These are phyloP conservation scores for Miniopterus natalensis DNA, from an alignment of 2,113 vertebrate genomes.

Conservation along the genomic window DNA sequence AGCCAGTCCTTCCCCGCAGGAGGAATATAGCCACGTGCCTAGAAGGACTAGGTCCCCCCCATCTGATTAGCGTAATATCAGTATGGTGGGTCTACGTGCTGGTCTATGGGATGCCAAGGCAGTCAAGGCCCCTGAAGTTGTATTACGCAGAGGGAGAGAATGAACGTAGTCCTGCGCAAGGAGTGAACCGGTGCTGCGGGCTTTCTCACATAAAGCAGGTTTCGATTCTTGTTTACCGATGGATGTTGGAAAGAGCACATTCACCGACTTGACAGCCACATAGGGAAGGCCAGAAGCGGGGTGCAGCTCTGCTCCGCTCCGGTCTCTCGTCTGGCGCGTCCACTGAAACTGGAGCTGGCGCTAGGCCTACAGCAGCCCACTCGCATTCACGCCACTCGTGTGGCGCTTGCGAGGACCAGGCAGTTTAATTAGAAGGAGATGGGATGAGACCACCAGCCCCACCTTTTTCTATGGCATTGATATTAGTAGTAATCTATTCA, in stretches of 20 bases:
- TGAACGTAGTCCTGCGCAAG: neutral
- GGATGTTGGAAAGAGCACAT: neutral
- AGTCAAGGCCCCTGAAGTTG: neutral
- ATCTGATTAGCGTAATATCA: neutral
- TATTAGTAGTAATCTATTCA: neutral
- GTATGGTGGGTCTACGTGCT: too few relatives aligned
- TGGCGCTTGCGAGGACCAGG: neutral
- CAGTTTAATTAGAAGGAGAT: slow-evolving; percentile 59
- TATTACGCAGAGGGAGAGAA: neutral
- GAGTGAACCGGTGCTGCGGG: neutral
- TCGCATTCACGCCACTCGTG: neutral
- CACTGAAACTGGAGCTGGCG: neutral
- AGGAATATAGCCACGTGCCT: neutral
- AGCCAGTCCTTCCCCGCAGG: neutral
- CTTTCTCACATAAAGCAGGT: neutral
- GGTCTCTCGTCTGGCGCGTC: neutral
- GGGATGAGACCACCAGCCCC: neutral
- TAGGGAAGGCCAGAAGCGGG: neutral
- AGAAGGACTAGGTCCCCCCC: neutral
- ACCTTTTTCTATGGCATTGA: slow-evolving; percentile 41
- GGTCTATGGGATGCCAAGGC: neutral
- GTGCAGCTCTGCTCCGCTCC: neutral
- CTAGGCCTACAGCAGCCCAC: neutral
- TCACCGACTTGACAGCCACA: neutral
- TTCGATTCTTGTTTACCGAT: neutral